Evolutionary conservation across 2,113 vertebrate species (phyloP), one percentile per base, ranked within the genome.

Genomic region (Periophthalmus modestus): DNA sequence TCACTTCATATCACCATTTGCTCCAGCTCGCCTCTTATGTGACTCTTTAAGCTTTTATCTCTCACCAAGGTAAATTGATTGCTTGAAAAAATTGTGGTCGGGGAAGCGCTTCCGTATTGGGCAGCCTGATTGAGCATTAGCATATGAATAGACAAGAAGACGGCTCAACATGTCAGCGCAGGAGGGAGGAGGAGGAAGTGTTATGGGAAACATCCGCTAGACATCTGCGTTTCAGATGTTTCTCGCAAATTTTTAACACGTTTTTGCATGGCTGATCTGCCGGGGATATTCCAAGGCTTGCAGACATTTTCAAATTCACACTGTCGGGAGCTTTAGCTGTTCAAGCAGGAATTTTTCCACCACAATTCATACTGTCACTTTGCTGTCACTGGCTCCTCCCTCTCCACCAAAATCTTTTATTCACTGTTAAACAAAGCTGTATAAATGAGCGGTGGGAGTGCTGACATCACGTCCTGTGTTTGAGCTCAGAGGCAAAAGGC

Each of bases 1-100:
- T 54, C 78, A 83, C 70, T 89, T 88, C 86, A 86, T 91, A 87
- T 89, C 88, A 85, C 83, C 83, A 80, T 89, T 91, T 91, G 85
- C 78, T 85, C 87, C 82, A 79, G 79, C 84, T 85, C 54, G 82
- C 85, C 87, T 91, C 89, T 84, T 89, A 88, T 89, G 85, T 87
- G 87, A 87, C 89, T 91, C 88, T 89, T 92, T 91, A 89, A 89
- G 89, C 89, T 85, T 91, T 89, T 91, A 91, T 92, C 87, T 90
- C 89, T 87, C 86, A 87, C 87, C 83, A 84, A 89, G 89, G 90
- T 91, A 90, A 91, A 92, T 91, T 91, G 88, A 91, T 92, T 92
- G 90, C 89, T 91, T 84, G 82, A 54, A 76, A 78, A 73, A 72
- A 74, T 82, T 36, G 77, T 75, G 69, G 71, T 72, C 69, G 82